Base-by-base conservation (phyloP, 2,113 vertebrate genomes). In the Echinops telfairi region DNA sequence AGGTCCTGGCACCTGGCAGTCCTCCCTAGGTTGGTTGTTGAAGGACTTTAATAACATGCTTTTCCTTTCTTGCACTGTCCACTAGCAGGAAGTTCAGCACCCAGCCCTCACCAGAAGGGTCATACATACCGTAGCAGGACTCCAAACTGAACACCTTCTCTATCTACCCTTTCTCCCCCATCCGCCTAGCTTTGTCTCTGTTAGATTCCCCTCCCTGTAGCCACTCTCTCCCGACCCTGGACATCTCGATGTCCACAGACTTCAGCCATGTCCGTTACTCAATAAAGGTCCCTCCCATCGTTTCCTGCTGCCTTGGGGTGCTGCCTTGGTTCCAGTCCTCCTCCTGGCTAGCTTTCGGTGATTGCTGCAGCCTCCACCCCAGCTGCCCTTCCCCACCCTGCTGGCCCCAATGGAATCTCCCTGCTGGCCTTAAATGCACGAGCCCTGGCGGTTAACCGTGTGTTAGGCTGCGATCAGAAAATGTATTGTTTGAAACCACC, bases 1-100 rank as follows among this genome's bases (percentile, higher is more conserved):
- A 58, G 29, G 16, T 77, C 58, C 83, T 81, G 7, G 25, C 64
- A 40, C 53, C 23, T 25, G 57, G n/a, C 58, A n/a, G 38, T 73
- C 29, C 58, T 77, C 47, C 83, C 1, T 17, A 66, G 23, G 77
- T 20, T 73, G 20, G 80, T 81, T 76, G 73, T 73, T 93, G 91
- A 77, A 78, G 62, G 16, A 93, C 82, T 77, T 40, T 95, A 36
- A 36, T 83, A 40, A 79, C n/a, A 27, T 31, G 47, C 87, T 71
- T 93, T 81, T 89, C n/a, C 78, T 66, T 78, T 47, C 91, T 60
- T 47, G 6, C 73, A 38, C 27, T 58, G 27, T 70, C 6, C 36
- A 27, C 82, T 84, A 47, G 27, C 58, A 68, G 70, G 60, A 71
- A 90, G 33, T 36, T 86, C 27, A 4, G 33, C 33, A 68, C 83